phyloP scores from a whole-genome alignment of 2,113 vertebrate genomes.

The Panthera tigris region DNA sequence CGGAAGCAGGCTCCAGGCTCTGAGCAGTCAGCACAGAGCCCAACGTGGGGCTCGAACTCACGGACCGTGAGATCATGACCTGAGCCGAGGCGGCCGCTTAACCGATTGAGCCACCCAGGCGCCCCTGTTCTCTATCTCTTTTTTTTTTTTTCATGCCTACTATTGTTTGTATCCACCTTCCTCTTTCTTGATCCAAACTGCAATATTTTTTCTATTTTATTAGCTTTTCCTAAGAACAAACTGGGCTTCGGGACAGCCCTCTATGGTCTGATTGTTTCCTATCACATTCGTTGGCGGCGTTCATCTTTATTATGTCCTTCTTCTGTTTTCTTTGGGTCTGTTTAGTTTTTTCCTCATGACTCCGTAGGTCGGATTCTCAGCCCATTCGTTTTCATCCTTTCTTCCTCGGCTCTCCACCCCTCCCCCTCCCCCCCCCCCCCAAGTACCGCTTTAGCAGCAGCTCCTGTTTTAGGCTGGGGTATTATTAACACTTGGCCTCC shows the following conservation, averaged over 20 bases:
- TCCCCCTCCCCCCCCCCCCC: background rate
- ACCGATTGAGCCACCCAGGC: no score
- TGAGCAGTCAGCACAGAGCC: no score
- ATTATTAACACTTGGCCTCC: background rate
- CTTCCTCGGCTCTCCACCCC: background rate
- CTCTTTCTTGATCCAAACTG: background rate
- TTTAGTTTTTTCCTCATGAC: background rate
- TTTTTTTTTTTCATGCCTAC: background rate
- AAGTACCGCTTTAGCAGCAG: background rate
- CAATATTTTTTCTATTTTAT: background rate
- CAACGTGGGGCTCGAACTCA: no score
- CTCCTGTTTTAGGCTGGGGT: background rate
- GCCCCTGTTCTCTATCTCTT: no score
- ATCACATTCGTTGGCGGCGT: background rate
- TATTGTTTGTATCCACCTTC: background rate
- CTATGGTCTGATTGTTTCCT: background rate
- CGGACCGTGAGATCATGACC: no score
- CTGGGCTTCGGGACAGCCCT: background rate
- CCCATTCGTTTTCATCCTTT: background rate
- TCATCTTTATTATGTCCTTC: background rate
- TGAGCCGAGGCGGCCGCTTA: no score
- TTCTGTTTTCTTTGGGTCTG: background rate
- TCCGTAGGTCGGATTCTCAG: background rate
- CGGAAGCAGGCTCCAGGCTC: no score
- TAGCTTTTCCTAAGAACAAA: background rate